Evolutionary conservation across 2,113 vertebrate genomes (phyloP), one percentile per base, ranked within the genome.

Genomic region (Datnioides undecimradiatus): DNA sequence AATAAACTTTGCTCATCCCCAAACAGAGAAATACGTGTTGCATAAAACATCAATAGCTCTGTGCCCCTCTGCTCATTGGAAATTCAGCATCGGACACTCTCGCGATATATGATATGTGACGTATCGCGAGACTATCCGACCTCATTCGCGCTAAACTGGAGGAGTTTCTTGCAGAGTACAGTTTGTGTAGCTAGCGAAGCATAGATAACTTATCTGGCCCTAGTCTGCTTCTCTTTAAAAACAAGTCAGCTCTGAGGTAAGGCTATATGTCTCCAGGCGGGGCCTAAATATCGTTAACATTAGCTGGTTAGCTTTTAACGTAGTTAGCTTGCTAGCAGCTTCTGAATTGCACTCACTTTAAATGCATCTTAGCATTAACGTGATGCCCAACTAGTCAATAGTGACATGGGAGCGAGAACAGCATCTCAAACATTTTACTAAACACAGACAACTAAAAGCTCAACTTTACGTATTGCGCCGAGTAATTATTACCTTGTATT

Each of bases 71-170:
- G 7, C 38, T 40, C 2, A 8, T 9, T 11, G 12, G 40, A 11
- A 13, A 16, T 3, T 41, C 40, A 2, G 13, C 9, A 31, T 1
- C 34, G 21, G 17, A 6, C 7, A 36, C 21, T 82, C 65, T 72
- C 71, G 79, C 79, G 81, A 79, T 29, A 59, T 0, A 2, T 12
- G 0, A 6, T n/a, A n/a, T n/a, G n/a, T 0, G 1, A 54, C 36
- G 2, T 75, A 62, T 71, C 87, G 87, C 80, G 88, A 86, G 70
- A 73, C 2, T 73, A 36, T 16, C 1, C 23, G 21, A 4, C 59
- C 21, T 8, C 48, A 60, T 85, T 91, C 54, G 67, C 83, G 52
- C 33, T 38, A 0, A 87, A 87, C 36, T 88, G 90, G 92, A 89
- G 90, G 90, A 86, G 79, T 72, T 84, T 76, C 36, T 54, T 14